Evolutionary conservation across 2,113 vertebrate species (phyloP).

Genomic region (Ahaetulla prasina): DNA sequence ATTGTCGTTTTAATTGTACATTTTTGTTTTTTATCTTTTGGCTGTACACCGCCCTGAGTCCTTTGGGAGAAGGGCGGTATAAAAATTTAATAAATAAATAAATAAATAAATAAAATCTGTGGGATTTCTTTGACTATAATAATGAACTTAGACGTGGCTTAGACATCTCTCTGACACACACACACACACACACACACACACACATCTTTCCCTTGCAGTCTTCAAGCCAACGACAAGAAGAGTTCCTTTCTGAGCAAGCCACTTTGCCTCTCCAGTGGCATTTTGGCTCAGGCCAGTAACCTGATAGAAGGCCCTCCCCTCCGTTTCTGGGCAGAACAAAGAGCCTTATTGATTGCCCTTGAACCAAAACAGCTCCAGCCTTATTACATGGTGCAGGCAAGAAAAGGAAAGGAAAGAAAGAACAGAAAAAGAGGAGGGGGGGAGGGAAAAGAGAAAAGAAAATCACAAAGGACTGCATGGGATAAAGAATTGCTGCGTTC

Average conservation of each 20-base stretch:
- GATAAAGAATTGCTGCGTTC: not conserved
- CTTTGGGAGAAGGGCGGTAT: too few species aligned
- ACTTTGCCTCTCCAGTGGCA: constrained; percentile 14
- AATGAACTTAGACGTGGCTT: not conserved
- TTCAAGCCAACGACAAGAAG: not conserved
- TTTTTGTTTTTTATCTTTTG: too few species aligned
- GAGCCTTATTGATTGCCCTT: constrained; percentile 41
- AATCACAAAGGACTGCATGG: not conserved
- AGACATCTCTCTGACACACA: not conserved
- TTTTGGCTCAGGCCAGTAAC: constrained; percentile 5
- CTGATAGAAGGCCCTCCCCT: constrained; percentile 16
- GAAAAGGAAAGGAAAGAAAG: not conserved
- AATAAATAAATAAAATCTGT: too few species aligned
- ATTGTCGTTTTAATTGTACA: too few species aligned
- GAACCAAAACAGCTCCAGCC: not conserved
- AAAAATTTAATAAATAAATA: too few species aligned
- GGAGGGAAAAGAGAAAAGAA: not conserved
- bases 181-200: too few species aligned
- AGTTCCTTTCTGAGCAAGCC: not conserved
- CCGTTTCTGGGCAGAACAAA: constrained; percentile 40
- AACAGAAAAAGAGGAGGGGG: not conserved
- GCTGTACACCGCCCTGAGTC: too few species aligned
- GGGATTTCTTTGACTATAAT: not conserved
- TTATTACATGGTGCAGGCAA: constrained; percentile 31
- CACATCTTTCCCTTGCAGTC: too few species aligned